Percentiles rank a stretch among this genome's conserved stretches.
These are phyloP conservation scores for Odontophorus gujanensis DNA, from an alignment of 2,113 vertebrate species.

Conservation along the genomic window DNA sequence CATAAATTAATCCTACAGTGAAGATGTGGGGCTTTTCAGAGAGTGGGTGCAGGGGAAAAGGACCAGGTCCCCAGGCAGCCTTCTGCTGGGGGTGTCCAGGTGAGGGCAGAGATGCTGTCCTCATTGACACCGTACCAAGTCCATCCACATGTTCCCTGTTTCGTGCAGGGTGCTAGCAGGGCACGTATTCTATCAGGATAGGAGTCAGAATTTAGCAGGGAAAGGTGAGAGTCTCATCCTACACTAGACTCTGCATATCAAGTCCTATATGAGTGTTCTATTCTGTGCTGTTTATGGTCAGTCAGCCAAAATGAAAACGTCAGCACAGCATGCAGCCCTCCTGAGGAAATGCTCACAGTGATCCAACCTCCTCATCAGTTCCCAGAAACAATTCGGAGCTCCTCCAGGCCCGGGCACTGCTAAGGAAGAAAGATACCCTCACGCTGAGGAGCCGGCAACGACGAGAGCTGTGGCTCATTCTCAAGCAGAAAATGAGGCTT, in stretches of 20 bases:
- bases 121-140: not conserved
- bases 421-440: not conserved
- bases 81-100: not conserved
- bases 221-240: not conserved
- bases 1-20: not conserved
- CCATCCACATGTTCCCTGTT: rapidly evolving
- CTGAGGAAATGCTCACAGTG: not conserved
- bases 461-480: rapidly evolving
- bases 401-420: not conserved
- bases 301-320: rapidly evolving
- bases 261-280: rapidly evolving
- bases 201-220: rapidly evolving
- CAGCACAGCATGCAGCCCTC: not conserved
- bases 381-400: rapidly evolving
- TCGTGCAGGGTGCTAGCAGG: rapidly evolving
- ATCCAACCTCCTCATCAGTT: not conserved
- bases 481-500: not conserved
- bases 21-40: not conserved
- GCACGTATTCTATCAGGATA: rapidly evolving
- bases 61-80: rapidly evolving
- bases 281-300: rapidly evolving
- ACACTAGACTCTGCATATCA: not conserved
- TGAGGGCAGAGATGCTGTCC: rapidly evolving
- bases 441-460: rapidly evolving
- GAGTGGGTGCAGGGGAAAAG: not conserved